These are phyloP conservation scores for Cirrhinus mrigala DNA, from an alignment of 2,797 vertebrate species.

Conservation along the genomic window DNA sequence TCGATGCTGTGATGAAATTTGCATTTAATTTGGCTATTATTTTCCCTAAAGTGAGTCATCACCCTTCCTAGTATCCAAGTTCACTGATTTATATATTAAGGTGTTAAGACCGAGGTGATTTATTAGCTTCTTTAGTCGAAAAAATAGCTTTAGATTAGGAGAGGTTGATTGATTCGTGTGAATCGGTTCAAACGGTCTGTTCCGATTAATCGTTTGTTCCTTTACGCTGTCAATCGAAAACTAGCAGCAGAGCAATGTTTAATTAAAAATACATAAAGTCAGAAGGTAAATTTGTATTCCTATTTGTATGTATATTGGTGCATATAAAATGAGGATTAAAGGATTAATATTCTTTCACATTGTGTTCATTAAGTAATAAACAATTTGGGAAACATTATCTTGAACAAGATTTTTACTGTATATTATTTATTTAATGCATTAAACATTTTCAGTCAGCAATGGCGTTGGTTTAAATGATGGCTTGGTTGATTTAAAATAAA, in stretches of 20 bases:
- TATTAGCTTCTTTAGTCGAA: not conserved
- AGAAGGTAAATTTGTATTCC: too few species aligned
- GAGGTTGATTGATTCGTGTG: not conserved
- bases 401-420: not conserved
- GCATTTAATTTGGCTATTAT: not conserved
- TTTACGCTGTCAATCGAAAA: not conserved
- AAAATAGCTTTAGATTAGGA: not conserved
- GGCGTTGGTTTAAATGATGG: not conserved
- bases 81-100: not conserved
- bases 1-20: not conserved
- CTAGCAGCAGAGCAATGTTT: not conserved
- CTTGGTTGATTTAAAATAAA: too few species aligned
- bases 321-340: too few species aligned
- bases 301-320: too few species aligned
- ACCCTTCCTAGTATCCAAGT: not conserved
- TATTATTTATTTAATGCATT: not conserved
- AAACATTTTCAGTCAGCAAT: not conserved
- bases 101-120: not conserved
- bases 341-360: too few species aligned
- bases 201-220: not conserved
- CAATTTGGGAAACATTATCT: too few species aligned
- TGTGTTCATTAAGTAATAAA: too few species aligned
- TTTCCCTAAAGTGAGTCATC: too few species aligned
- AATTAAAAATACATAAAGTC: too few species aligned
- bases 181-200: not conserved